phyloP scores from a whole-genome alignment of 2,888 invertebrate species.

The Watsonalla cultraria region DNA sequence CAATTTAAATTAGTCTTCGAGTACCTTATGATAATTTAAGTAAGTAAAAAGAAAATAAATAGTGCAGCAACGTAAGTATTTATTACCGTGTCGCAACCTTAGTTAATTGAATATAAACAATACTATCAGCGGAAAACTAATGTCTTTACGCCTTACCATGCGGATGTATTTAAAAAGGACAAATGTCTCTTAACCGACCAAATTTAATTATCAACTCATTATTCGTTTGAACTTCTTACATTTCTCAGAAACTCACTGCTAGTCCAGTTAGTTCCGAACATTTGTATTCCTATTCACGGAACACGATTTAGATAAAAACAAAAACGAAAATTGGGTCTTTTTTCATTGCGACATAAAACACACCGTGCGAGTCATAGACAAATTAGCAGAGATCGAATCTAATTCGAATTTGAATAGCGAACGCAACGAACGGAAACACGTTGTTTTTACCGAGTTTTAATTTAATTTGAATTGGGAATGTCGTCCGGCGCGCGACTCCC shows the following conservation, averaged over 20 bases:
- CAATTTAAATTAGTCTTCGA: not conserved
- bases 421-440: conserved; percentile 61
- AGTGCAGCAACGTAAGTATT: not conserved
- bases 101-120: conserved; percentile 13
- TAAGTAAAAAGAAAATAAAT: not conserved
- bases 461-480: conserved; percentile 74
- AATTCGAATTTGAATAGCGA: conserved; percentile 58
- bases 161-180: conserved; percentile 40
- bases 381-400: conserved; percentile 74
- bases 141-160: conserved; percentile 20
- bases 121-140: conserved; percentile 34
- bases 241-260: conserved; percentile 35
- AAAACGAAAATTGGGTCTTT: conserved; percentile 14
- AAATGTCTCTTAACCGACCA: conserved; percentile 48
- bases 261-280: conserved; percentile 21
- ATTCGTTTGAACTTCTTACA: conserved; percentile 30
- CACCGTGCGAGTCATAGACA: conserved; percentile 60
- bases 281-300: conserved; percentile 23
- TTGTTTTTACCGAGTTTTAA: conserved; percentile 75
- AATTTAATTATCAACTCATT: conserved; percentile 56
- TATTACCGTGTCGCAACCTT: not conserved
- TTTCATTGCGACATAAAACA: conserved; percentile 18
- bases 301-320: conserved; percentile 15
- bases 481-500: conserved; percentile 60
- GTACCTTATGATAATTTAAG: not conserved